Percentiles rank a stretch among this genome's conserved stretches.
phyloP scores from a whole-genome alignment of 2,888 invertebrate genomes.

The Limnephilus marmoratus region DNA sequence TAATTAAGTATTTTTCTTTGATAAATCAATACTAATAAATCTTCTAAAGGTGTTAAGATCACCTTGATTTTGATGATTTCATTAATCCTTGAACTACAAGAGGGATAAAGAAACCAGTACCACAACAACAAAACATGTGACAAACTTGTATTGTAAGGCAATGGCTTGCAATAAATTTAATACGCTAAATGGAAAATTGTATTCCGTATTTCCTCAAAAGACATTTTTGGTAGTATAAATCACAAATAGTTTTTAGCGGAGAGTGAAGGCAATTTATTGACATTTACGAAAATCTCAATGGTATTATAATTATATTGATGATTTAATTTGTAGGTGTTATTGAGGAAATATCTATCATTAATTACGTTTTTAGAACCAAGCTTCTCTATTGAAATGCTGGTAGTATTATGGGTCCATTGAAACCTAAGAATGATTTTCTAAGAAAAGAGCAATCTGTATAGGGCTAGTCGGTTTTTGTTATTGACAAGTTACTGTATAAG shows the following conservation, averaged over 20 bases:
- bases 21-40: neutral
- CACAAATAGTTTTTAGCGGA: neutral
- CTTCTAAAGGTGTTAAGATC: neutral
- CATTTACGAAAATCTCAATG: neutral
- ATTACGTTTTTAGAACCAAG: neutral
- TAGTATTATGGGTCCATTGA: neutral
- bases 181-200: neutral
- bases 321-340: neutral
- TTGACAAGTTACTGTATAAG: neutral
- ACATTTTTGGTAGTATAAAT: neutral
- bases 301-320: neutral
- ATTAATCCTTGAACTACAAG: neutral
- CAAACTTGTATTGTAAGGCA: neutral
- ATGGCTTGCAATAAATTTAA: neutral
- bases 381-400: neutral
- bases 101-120: neutral
- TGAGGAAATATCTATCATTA: neutral
- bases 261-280: neutral
- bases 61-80: neutral
- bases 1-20: neutral
- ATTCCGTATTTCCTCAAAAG: neutral
- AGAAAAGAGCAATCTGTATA: neutral
- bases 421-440: neutral
- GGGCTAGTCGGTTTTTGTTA: neutral
- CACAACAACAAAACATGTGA: neutral